Evolutionary conservation across 2,797 vertebrate genomes (phyloP), one percentile per base, ranked within the genome.

Genomic region (Leptodactylus fallax): DNA sequence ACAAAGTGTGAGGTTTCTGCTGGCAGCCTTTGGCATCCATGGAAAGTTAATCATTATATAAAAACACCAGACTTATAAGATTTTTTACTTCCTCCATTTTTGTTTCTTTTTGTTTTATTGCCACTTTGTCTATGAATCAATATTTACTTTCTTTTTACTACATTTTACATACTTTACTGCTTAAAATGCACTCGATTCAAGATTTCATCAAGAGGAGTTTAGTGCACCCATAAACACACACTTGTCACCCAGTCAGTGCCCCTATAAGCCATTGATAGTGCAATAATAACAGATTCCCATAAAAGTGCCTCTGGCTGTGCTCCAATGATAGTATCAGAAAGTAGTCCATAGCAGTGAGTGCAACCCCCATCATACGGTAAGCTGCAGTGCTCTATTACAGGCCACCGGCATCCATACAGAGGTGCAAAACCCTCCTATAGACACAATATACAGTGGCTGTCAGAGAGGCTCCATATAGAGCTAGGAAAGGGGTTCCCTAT

Each of bases 1-100:
- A 77, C 87, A 76, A 65, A 69, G 79, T 45, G 83, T 17, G 16
- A 89, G 60, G 56, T n/a, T 77, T 76, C 21, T 60, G 58, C 85
- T 83, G 71, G 60, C 71, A 89, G 11, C 27, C 53, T 63, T 77
- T 53, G 47, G 56, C 36, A 67, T 63, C 67, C 17, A 65, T 45
- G 82, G 27, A 74, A 49, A 86, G 69, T 63, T 63, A n/a, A 49
- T 74, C 67, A 84, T 60, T 21, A 6, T 17, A 14, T 53, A 83
- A 53, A 19, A 74, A 72, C 53, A 23, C 6, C 19, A 53, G 6
- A n/a, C n/a, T n/a, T n/a, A n/a, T n/a, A n/a, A n/a, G n/a, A 19
- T 56, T 56, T 45, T 13, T 47, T 8, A 45, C 69, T 60, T 60
- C 19, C 51, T 71, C 36, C 67, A 36, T 45, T 74, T 74, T 84